A percentile compares a stretch with the other conserved stretches of the same genome.
Conservation (phyloP, 2,113 vertebrate genomes). For the Channa argus region DNA sequence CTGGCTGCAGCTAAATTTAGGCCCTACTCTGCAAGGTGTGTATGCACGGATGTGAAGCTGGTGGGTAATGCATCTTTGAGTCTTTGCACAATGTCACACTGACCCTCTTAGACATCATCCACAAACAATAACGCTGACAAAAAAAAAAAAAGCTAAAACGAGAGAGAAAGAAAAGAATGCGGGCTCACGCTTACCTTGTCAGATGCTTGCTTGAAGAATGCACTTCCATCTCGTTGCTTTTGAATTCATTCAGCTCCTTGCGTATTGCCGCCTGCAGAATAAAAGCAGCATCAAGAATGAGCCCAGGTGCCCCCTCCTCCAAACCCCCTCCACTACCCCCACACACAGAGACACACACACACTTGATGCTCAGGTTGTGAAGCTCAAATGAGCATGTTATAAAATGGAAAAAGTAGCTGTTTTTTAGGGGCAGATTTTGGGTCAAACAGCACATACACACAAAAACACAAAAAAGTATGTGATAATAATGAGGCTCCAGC, state of each 20-base stretch:
- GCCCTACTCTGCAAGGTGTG: slow-evolving; percentile 41
- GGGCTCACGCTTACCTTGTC: slow-evolving; percentile 88
- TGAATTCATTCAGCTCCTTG: slow-evolving; percentile 98
- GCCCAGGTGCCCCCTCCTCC: slow-evolving; percentile 8
- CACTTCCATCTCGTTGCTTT: slow-evolving; percentile 99
- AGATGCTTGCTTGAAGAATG: slow-evolving; percentile 97
- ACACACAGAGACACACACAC: too few relatives aligned
- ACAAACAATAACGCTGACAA: background rate
- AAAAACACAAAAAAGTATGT: too few relatives aligned
- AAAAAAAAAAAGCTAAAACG: background rate
- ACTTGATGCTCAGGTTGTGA: slow-evolving; percentile 9
- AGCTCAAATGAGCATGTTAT: slow-evolving; percentile 6
- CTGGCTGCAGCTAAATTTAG: slow-evolving; percentile 62
- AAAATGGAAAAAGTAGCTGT: slow-evolving; percentile 23
- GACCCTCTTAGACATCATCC: background rate
- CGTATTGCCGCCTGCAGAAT: slow-evolving; percentile 92
- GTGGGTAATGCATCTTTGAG: slow-evolving; percentile 18
- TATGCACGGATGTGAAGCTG: slow-evolving; percentile 14
- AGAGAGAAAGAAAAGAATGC: accelerated
- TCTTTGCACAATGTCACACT: slow-evolving; percentile 37
- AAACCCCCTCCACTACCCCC: too few relatives aligned
- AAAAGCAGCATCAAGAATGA: slow-evolving; percentile 12
- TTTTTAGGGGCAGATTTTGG: background rate
- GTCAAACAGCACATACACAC: too few relatives aligned
- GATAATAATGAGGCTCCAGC: too few relatives aligned